Evolutionary conservation across 2,888 invertebrate species (phyloP).

Genomic region (Deilephila elpenor): DNA sequence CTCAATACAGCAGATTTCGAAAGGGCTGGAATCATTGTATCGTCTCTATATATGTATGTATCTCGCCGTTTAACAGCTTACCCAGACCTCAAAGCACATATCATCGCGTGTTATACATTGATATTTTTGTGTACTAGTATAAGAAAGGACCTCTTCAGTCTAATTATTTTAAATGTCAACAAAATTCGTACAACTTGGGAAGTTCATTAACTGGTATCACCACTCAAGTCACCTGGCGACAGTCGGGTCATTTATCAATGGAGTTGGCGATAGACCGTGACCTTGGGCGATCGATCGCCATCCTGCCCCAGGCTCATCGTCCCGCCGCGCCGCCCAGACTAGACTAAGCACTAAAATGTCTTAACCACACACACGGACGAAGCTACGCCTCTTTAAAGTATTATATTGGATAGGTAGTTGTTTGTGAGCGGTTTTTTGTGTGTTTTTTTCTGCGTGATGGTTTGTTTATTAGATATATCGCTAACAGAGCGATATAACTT

Average conservation of each 20-base stretch:
- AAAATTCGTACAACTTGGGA: background rate
- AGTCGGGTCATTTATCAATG: conserved; percentile 8
- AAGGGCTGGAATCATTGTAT: too few relatives aligned
- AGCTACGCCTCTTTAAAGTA: background rate
- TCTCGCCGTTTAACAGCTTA: too few relatives aligned
- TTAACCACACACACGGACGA: background rate
- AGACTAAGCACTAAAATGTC: background rate
- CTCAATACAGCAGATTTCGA: too few relatives aligned
- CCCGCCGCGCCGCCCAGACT: conserved; percentile 6
- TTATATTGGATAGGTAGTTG: background rate
- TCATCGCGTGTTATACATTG: too few relatives aligned
- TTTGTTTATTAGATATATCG: too few relatives aligned
- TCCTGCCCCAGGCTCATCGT: background rate
- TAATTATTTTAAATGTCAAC: background rate
- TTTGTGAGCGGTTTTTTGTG: background rate
- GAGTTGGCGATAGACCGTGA: background rate
- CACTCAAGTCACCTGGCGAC: conserved; percentile 12
- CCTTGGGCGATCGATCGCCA: conserved; percentile 16
- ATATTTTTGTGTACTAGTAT: too few relatives aligned
- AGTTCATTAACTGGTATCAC: background rate
- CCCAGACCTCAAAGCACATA: too few relatives aligned
- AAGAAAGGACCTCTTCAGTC: background rate
- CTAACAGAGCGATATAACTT: too few relatives aligned
- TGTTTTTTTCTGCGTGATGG: too few relatives aligned
- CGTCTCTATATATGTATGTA: too few relatives aligned